Conservation (phyloP, 2,797 vertebrate genomes). For the Hydrolagus colliei region DNA sequence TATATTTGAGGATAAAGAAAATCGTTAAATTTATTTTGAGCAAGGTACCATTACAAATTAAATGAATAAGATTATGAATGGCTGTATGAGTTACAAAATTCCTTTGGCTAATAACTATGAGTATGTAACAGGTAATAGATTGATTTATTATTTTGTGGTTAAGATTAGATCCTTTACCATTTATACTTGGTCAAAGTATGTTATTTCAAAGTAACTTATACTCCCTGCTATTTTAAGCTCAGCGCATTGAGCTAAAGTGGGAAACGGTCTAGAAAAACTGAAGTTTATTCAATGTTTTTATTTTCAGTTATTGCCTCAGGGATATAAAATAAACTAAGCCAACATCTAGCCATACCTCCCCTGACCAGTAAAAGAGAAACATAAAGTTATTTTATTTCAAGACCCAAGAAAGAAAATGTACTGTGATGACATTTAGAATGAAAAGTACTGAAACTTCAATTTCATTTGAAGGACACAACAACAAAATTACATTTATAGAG, state of each 20-base stretch:
- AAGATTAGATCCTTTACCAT: neutral
- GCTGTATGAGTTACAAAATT: neutral
- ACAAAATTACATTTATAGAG: too few species aligned
- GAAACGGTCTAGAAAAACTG: neutral
- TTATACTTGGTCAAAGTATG: neutral
- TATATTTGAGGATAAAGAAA: neutral
- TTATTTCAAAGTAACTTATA: neutral
- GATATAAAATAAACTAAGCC: neutral
- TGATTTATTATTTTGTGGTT: neutral
- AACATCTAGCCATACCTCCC: neutral
- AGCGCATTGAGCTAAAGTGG: neutral
- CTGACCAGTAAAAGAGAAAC: neutral
- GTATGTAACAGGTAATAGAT: neutral
- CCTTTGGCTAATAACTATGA: neutral
- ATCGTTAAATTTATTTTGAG: neutral
- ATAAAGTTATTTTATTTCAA: neutral
- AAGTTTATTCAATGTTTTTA: neutral
- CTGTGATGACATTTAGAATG: too few species aligned
- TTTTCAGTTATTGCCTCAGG: neutral
- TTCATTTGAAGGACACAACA: too few species aligned
- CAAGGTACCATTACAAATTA: neutral
- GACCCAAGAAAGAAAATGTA: neutral
- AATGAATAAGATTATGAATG: neutral
- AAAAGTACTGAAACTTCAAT: too few species aligned
- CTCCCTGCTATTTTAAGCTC: neutral